Evolutionary conservation across 2,113 vertebrate species (phyloP).

Genomic region (Apteryx owenii): DNA sequence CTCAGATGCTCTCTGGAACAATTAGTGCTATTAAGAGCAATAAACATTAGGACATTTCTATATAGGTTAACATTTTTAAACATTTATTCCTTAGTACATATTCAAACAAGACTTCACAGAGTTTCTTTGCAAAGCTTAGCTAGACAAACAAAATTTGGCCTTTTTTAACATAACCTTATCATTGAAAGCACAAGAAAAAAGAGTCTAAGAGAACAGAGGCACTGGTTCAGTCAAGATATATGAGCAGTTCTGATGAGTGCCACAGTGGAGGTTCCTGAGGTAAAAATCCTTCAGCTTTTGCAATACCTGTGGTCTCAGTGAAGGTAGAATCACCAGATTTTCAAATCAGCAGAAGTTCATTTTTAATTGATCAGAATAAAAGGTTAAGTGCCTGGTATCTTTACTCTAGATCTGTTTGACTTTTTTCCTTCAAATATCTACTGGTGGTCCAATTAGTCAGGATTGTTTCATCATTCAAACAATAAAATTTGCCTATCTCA

Average conservation of each 20-base stretch:
- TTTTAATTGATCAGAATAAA: background rate
- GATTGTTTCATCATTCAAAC: constrained; percentile 68
- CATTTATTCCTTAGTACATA: background rate
- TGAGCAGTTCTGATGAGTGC: background rate
- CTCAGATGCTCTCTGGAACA: background rate
- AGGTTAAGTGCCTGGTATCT: background rate
- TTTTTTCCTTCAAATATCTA: constrained; percentile 8
- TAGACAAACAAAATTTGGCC: constrained; percentile 10
- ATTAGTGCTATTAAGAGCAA: background rate
- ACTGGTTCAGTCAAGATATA: background rate
- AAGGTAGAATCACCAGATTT: background rate
- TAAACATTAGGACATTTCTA: background rate
- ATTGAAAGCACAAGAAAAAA: background rate
- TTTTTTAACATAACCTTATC: background rate
- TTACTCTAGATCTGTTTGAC: background rate
- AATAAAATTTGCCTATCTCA: constrained; percentile 47
- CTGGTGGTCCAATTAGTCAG: background rate
- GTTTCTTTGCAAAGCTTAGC: background rate
- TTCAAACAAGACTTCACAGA: constrained; percentile 6
- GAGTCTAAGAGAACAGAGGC: background rate
- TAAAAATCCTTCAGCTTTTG: background rate
- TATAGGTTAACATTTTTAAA: background rate
- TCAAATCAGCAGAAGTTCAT: background rate
- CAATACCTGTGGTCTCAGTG: background rate
- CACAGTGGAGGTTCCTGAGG: background rate